phyloP scores from a whole-genome alignment of 2,797 vertebrate genomes.

The Pseudopleuronectes americanus region DNA sequence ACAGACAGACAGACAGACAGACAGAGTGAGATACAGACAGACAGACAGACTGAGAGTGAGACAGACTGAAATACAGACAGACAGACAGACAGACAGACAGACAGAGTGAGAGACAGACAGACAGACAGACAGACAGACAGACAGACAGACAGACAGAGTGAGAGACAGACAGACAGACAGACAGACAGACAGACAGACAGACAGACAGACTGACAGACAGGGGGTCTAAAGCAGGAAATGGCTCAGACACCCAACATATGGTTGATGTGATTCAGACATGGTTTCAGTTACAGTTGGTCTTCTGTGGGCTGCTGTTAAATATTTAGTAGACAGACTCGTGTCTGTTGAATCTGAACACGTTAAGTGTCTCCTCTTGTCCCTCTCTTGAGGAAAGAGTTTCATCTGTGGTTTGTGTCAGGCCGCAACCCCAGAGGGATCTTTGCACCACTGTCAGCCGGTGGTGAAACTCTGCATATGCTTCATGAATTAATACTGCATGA shows the following conservation, averaged over 20 bases:
- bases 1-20: too few species aligned
- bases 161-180: not conserved
- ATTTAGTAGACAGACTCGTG: conserved; percentile 41
- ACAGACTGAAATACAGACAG: too few species aligned
- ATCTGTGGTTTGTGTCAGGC: conserved; percentile 12
- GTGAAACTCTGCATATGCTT: not conserved
- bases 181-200: not conserved
- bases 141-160: not conserved
- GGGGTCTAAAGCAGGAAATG: conserved; percentile 26
- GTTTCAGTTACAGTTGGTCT: conserved; percentile 47
- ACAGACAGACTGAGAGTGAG: too few species aligned
- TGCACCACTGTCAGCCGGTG: conserved; percentile 19
- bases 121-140: too few species aligned
- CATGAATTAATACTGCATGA: conserved; percentile 13
- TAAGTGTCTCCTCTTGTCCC: conserved; percentile 27
- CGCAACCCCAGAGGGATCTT: conserved; percentile 24
- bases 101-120: too few species aligned
- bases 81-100: too few species aligned
- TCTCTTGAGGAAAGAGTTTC: conserved; percentile 35
- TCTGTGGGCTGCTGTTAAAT: conserved; percentile 47
- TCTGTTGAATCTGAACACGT: conserved; percentile 35
- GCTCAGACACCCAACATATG: conserved; percentile 42
- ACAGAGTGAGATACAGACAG: too few species aligned
- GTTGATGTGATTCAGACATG: conserved; percentile 34
- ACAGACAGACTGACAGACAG: not conserved